Conservation (phyloP, 2,888 invertebrate species). For the Tenodera sinensis region DNA sequence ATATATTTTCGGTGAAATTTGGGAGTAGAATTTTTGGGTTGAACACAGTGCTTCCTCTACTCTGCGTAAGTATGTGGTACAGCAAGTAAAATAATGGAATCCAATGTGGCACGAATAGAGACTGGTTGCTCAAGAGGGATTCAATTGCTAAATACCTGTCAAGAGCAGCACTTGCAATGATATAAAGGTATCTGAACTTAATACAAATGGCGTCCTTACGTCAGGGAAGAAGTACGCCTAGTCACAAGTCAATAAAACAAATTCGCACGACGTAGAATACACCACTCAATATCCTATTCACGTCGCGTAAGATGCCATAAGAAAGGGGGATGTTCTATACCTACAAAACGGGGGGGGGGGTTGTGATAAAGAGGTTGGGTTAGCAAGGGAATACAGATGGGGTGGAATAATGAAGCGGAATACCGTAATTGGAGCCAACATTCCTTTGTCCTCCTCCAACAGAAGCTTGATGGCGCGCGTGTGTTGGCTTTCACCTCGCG, state of each 20-base stretch:
- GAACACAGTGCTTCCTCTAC: no score
- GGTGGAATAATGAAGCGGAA: conserved; percentile 12
- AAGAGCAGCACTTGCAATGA: no score
- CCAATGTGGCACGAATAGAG: no score
- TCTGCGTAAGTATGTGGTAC: no score
- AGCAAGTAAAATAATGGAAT: no score
- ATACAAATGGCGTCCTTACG: no score
- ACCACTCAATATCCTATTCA: background rate
- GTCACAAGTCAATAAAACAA: background rate
- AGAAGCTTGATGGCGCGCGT: background rate
- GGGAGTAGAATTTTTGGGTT: no score
- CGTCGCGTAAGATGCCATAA: background rate
- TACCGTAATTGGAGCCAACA: conserved; percentile 4
- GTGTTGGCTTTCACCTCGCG: background rate
- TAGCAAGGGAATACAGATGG: background rate
- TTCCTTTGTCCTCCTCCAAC: background rate
- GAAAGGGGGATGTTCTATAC: background rate
- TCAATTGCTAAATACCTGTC: no score
- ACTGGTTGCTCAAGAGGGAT: no score
- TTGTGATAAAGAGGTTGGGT: background rate
- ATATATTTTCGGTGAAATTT: no score
- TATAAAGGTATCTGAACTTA: no score
- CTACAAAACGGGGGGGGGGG: background rate
- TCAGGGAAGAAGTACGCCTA: no score
- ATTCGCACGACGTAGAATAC: background rate